phyloP scores from a whole-genome alignment of 2,113 vertebrate species.

The Apteryx owenii region DNA sequence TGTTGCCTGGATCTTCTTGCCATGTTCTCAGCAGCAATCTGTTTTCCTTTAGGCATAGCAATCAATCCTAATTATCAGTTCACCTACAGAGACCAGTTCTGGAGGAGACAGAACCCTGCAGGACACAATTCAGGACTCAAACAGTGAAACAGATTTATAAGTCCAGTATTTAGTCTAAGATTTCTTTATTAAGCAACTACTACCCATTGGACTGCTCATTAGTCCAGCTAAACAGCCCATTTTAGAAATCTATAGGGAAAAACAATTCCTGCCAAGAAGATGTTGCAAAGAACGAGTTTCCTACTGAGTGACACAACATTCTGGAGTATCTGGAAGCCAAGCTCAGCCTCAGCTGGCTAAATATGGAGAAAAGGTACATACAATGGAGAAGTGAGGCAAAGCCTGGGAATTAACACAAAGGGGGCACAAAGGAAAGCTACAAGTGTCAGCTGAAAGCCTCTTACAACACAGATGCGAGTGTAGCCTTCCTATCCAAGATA shows the following conservation, averaged over 20 bases:
- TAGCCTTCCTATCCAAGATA: not conserved
- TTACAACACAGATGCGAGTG: fast-evolving
- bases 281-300: not conserved
- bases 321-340: not conserved
- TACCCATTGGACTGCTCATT: not conserved
- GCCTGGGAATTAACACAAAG: not conserved
- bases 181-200: not conserved
- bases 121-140: not conserved
- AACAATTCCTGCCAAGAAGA: not conserved
- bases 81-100: not conserved
- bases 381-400: slow-evolving; percentile 20
- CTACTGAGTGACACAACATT: not conserved
- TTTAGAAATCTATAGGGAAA: not conserved
- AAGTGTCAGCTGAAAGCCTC: not conserved
- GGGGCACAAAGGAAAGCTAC: not conserved
- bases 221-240: not conserved
- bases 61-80: not conserved
- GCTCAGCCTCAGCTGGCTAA: slow-evolving; percentile 56
- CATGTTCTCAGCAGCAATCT: not conserved
- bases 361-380: slow-evolving; percentile 69
- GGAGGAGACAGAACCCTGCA: not conserved
- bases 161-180: not conserved
- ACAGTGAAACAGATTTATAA: not conserved
- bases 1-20: not conserved
- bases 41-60: not conserved